Percentiles rank a stretch among this genome's conserved stretches.
phyloP scores from a whole-genome alignment of 92 coral and sea anemone genomes.

The Pocillopora meandrina region DNA sequence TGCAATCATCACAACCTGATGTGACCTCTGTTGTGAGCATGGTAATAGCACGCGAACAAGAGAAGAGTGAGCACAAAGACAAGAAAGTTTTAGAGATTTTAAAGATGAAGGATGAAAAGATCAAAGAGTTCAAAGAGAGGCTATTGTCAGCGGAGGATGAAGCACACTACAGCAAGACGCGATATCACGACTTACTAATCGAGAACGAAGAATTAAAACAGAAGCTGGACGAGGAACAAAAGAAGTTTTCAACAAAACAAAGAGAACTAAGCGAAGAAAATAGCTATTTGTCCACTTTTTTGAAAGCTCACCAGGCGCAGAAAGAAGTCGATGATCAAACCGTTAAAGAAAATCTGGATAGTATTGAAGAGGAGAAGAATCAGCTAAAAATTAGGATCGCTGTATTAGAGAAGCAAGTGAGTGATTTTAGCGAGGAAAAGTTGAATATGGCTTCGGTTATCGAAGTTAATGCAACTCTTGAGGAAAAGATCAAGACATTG shows the following conservation, averaged over 20 bases:
- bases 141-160: slow-evolving; percentile 26
- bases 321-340: slow-evolving; percentile 68
- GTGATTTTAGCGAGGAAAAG: slow-evolving; percentile 71
- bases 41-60: slow-evolving; percentile 95
- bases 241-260: slow-evolving; percentile 51
- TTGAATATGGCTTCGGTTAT: slow-evolving; percentile 62
- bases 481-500: slow-evolving; percentile 70
- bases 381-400: slow-evolving; percentile 70
- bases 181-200: slow-evolving; percentile 90
- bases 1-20: slow-evolving; percentile 91
- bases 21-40: slow-evolving; percentile 87
- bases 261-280: slow-evolving; percentile 67
- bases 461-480: slow-evolving; percentile 61
- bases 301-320: slow-evolving; percentile 82
- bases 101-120: slow-evolving; percentile 88
- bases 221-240: slow-evolving; percentile 65
- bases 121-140: slow-evolving; percentile 59
- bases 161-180: slow-evolving; percentile 46
- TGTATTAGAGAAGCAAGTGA: slow-evolving; percentile 70
- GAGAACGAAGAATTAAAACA: slow-evolving; percentile 93
- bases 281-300: slow-evolving; percentile 76
- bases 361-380: slow-evolving; percentile 70
- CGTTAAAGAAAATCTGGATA: slow-evolving; percentile 59
- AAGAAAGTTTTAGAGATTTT: slow-evolving; percentile 85
- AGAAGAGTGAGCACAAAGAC: slow-evolving; percentile 86